A percentile compares a stretch with the other conserved stretches of the same genome.
phyloP scores from a whole-genome alignment of 2,888 invertebrate genomes.

The Podotricha telesiphe region DNA sequence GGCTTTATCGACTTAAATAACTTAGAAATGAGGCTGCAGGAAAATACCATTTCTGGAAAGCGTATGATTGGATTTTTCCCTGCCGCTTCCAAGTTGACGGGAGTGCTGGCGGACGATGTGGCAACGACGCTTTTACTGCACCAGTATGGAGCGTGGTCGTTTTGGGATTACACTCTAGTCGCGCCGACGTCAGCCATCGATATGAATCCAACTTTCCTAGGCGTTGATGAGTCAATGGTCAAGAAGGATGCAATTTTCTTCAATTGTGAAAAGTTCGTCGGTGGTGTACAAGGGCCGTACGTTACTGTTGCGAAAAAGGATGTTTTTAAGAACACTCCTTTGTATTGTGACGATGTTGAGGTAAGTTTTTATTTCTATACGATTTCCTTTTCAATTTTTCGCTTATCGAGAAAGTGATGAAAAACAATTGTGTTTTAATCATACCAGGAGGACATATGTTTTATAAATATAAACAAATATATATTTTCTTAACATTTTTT shows the following conservation, averaged over 20 bases:
- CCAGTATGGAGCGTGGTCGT: constrained; percentile 90
- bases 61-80: constrained; percentile 93
- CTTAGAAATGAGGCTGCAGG: constrained; percentile 87
- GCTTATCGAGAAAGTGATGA: no score
- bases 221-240: constrained; percentile 88
- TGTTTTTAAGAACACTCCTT: constrained; percentile 71
- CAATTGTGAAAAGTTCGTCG: constrained; percentile 95
- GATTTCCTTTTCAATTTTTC: neutral
- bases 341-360: constrained; percentile 74
- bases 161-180: constrained; percentile 96
- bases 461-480: no score
- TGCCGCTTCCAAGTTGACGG: constrained; percentile 94
- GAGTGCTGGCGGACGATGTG: constrained; percentile 92
- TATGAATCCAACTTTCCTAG: constrained; percentile 90
- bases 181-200: constrained; percentile 91
- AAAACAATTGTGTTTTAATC: no score
- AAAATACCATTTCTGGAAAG: constrained; percentile 84
- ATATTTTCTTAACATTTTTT: no score
- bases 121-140: constrained; percentile 91
- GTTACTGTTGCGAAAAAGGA: constrained; percentile 81
- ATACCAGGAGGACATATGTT: no score
- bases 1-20: constrained; percentile 91
- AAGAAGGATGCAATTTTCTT: constrained; percentile 95
- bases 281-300: constrained; percentile 94
- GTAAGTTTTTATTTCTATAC: constrained; percentile 55